Conservation (phyloP, 2,797 vertebrate genomes). For the Sebastes ruberrimus region DNA sequence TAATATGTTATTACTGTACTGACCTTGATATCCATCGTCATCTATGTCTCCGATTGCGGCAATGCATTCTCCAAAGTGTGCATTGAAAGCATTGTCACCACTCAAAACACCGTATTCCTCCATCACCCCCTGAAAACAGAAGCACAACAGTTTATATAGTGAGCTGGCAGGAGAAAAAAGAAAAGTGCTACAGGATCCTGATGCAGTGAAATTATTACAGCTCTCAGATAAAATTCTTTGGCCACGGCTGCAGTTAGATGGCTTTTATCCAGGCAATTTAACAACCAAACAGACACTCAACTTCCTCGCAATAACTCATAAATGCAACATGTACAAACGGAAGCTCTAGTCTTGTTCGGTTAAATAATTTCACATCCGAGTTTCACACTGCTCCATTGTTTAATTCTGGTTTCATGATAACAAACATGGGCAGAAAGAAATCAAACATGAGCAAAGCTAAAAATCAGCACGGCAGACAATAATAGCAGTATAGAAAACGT, state of each 20-base stretch:
- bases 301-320: slow-evolving; percentile 9
- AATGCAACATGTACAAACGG: slow-evolving; percentile 38
- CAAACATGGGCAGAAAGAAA: slow-evolving; percentile 29
- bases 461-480: neutral
- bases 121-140: slow-evolving; percentile 88
- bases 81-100: slow-evolving; percentile 90
- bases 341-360: neutral
- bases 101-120: slow-evolving; percentile 86
- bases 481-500: neutral
- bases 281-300: slow-evolving; percentile 15
- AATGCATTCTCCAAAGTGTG: slow-evolving; percentile 96
- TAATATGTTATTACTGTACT: slow-evolving; percentile 39
- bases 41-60: slow-evolving; percentile 91
- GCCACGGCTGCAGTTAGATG: neutral
- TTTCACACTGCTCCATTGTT: slow-evolving; percentile 7
- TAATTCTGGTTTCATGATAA: slow-evolving; percentile 17
- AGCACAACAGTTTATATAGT: slow-evolving; percentile 36
- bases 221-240: slow-evolving; percentile 25
- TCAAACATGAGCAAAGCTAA: slow-evolving; percentile 9
- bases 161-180: slow-evolving; percentile 2
- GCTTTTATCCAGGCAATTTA: slow-evolving; percentile 22
- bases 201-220: slow-evolving; percentile 2
- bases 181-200: neutral
- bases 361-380: slow-evolving; percentile 18
- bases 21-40: slow-evolving; percentile 95